These are phyloP conservation scores for Erebia ligea DNA, from an alignment of 2,888 invertebrate species.

Conservation along the genomic window DNA sequence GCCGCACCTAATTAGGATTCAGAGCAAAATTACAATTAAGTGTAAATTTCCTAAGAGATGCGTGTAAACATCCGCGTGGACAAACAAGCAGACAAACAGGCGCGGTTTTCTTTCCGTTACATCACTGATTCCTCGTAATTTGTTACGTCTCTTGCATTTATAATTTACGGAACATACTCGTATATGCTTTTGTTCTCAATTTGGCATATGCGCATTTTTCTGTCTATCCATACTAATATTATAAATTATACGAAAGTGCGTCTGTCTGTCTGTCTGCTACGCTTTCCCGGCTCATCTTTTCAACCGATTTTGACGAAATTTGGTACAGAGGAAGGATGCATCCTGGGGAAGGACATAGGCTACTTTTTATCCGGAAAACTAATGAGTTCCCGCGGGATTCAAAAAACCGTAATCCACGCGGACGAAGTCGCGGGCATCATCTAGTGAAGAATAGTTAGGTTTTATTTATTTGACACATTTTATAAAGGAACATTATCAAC, in stretches of 20 bases:
- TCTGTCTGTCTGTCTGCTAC: too few relatives aligned
- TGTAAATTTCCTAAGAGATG: slow-evolving; percentile 31
- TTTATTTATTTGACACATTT: neutral
- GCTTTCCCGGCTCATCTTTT: too few relatives aligned
- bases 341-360: too few relatives aligned
- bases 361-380: too few relatives aligned
- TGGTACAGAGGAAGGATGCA: too few relatives aligned
- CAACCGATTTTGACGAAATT: too few relatives aligned
- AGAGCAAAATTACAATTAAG: slow-evolving; percentile 31
- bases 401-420: too few relatives aligned
- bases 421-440: too few relatives aligned
- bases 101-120: slow-evolving; percentile 44
- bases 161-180: neutral
- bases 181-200: neutral
- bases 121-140: slow-evolving; percentile 45
- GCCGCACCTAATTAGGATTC: slow-evolving; percentile 30
- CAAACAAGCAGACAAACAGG: slow-evolving; percentile 45
- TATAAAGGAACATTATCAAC: neutral
- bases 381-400: too few relatives aligned
- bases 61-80: slow-evolving; percentile 40
- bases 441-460: neutral
- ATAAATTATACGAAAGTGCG: too few relatives aligned
- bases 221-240: too few relatives aligned
- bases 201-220: neutral
- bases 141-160: slow-evolving; percentile 42